Conservation (phyloP, 2,888 invertebrate species). For the Sesia bembeciformis region DNA sequence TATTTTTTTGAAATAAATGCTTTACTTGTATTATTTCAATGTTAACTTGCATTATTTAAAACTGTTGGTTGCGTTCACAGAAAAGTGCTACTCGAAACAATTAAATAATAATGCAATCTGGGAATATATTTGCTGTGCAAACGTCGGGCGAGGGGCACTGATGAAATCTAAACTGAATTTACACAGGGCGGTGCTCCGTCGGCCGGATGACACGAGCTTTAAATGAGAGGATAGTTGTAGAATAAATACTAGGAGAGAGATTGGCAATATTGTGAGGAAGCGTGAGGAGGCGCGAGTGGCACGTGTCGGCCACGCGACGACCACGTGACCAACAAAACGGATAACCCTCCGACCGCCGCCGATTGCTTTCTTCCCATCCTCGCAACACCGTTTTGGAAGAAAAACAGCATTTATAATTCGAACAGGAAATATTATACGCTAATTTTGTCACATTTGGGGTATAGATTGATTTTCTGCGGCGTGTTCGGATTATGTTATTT, state of each 20-base stretch:
- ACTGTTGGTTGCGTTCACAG: not conserved
- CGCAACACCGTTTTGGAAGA: slow-evolving; percentile 39
- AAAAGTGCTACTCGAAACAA: slow-evolving; percentile 48
- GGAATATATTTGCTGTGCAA: slow-evolving; percentile 53
- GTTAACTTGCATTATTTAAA: no score
- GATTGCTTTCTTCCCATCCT: slow-evolving; percentile 13
- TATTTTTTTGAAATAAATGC: no score
- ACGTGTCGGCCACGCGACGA: slow-evolving; percentile 23
- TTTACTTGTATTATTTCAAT: no score
- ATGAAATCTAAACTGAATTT: slow-evolving; percentile 66
- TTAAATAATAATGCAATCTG: slow-evolving; percentile 65
- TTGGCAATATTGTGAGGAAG: slow-evolving; percentile 4
- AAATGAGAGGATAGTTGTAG: slow-evolving; percentile 60
- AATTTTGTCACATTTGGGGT: slow-evolving; percentile 61
- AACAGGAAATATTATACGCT: slow-evolving; percentile 71
- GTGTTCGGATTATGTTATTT: slow-evolving; percentile 37
- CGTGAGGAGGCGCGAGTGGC: slow-evolving; percentile 15
- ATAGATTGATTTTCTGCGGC: slow-evolving; percentile 58
- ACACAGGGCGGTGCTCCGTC: slow-evolving; percentile 38
- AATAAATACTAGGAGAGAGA: slow-evolving; percentile 56
- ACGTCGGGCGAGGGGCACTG: slow-evolving; percentile 30
- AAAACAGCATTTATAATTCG: slow-evolving; percentile 60
- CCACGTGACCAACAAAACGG: slow-evolving; percentile 30
- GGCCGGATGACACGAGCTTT: slow-evolving; percentile 52
- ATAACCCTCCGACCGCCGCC: not conserved